phyloP scores from a whole-genome alignment of 2,797 vertebrate species.

The Scyliorhinus canicula region DNA sequence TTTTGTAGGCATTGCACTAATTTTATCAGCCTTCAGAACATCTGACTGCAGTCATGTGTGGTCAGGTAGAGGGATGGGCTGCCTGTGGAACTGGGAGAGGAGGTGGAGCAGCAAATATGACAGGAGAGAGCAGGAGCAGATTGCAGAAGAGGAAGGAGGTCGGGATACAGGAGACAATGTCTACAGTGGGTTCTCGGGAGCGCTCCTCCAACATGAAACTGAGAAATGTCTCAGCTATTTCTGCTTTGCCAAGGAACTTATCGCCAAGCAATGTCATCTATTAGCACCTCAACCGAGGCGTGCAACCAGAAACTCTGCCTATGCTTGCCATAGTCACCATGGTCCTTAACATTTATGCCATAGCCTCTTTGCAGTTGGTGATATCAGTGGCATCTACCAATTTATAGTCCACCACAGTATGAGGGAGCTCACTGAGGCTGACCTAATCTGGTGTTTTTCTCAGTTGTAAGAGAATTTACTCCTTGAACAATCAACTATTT shows the following conservation, averaged over 20 bases:
- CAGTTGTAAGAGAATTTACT: not conserved
- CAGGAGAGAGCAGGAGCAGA: not conserved
- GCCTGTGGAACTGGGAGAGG: not conserved
- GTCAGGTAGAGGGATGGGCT: not conserved
- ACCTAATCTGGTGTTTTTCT: not conserved
- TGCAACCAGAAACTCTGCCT: not conserved
- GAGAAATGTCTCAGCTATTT: not conserved
- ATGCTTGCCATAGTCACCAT: not conserved
- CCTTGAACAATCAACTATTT: not conserved
- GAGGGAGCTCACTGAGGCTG: not conserved
- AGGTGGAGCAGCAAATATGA: not conserved
- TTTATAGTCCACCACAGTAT: not conserved
- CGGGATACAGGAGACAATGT: not conserved
- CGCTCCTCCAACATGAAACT: not conserved
- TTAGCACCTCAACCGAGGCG: not conserved
- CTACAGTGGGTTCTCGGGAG: not conserved
- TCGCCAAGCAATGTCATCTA: not conserved
- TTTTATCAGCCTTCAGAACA: not conserved
- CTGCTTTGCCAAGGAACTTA: not conserved
- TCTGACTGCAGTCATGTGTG: not conserved
- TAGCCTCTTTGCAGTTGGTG: not conserved
- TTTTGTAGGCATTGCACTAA: not conserved
- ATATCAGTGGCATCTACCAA: not conserved
- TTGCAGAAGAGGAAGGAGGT: not conserved
- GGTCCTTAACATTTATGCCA: not conserved